Evolutionary conservation across 2,888 invertebrate species (phyloP).

Genomic region (Temnothorax unifasciatus): DNA sequence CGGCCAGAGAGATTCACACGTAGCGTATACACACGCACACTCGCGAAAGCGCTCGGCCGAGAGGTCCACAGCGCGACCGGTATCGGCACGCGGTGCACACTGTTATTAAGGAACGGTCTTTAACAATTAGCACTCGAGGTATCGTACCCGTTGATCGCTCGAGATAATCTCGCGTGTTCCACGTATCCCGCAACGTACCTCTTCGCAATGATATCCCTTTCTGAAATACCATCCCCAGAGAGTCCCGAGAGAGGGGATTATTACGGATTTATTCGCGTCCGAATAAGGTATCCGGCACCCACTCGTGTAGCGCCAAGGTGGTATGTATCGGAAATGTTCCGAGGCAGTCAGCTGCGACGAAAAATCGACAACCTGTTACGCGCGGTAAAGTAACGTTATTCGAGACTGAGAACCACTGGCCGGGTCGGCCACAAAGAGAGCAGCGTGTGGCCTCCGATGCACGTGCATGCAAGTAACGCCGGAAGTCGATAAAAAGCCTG

Average conservation of each 20-base stretch:
- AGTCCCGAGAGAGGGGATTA: constrained; percentile 15
- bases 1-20: not conserved
- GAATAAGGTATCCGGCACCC: not conserved
- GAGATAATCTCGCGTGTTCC: not conserved
- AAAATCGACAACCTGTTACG: constrained; percentile 70
- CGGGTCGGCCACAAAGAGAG: constrained; percentile 80
- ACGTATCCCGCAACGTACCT: not conserved
- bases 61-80: not conserved
- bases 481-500: constrained; percentile 86
- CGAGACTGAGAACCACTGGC: constrained; percentile 81
- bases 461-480: constrained; percentile 85
- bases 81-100: not conserved
- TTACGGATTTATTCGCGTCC: constrained; percentile 13
- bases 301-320: not conserved
- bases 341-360: constrained; percentile 11
- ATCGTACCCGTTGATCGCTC: not conserved
- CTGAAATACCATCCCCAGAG: not conserved
- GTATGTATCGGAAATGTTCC: not conserved
- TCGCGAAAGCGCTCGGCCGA: not conserved
- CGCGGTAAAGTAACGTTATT: not conserved
- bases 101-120: constrained; percentile 16
- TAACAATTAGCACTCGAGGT: constrained; percentile 20
- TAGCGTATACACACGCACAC: not conserved
- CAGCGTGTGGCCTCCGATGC: constrained; percentile 79
- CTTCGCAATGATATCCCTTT: not conserved